A percentile compares a stretch with the other conserved stretches of the same genome.
Conservation (phyloP, 1,140 invertebrate species). For the Drosophila nikananu region DNA sequence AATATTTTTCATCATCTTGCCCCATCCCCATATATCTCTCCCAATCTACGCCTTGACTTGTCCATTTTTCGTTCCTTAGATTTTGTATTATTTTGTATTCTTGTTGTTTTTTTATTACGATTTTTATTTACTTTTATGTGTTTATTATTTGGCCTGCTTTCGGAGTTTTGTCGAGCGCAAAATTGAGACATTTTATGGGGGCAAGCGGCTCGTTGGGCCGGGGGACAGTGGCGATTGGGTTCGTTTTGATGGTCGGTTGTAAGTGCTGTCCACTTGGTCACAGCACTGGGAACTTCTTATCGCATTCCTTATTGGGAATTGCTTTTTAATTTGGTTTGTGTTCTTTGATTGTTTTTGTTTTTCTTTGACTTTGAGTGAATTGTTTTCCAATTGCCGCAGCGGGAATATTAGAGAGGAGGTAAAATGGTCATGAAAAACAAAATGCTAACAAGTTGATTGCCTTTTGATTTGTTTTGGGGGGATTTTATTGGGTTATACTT, state of each 20-base stretch:
- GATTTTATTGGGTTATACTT: background rate
- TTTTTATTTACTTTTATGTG: slow-evolving; percentile 62
- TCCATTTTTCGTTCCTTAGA: slow-evolving; percentile 34
- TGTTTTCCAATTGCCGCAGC: slow-evolving; percentile 42
- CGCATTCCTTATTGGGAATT: slow-evolving; percentile 29
- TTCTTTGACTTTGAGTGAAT: slow-evolving; percentile 36
- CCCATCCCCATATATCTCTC: background rate
- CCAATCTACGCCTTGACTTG: slow-evolving; percentile 12
- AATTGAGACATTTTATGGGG: slow-evolving; percentile 64
- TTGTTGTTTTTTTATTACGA: slow-evolving; percentile 53
- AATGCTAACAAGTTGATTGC: slow-evolving; percentile 12
- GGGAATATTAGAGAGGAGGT: slow-evolving; percentile 38
- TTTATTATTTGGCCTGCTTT: slow-evolving; percentile 58
- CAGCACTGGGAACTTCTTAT: slow-evolving; percentile 29
- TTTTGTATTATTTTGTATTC: slow-evolving; percentile 38
- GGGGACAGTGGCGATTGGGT: background rate
- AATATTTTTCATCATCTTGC: slow-evolving; percentile 57
- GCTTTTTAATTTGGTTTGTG: slow-evolving; percentile 50
- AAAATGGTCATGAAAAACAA: background rate
- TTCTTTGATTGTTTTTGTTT: slow-evolving; percentile 45
- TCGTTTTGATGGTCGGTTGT: slow-evolving; percentile 33
- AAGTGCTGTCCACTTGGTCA: slow-evolving; percentile 41
- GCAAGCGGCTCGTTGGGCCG: background rate
- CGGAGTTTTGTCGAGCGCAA: slow-evolving; percentile 64
- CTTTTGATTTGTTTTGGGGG: slow-evolving; percentile 2